A percentile compares a stretch with the other conserved stretches of the same genome.
phyloP scores from a whole-genome alignment of 2,888 invertebrate genomes.

The Eilema caniola region DNA sequence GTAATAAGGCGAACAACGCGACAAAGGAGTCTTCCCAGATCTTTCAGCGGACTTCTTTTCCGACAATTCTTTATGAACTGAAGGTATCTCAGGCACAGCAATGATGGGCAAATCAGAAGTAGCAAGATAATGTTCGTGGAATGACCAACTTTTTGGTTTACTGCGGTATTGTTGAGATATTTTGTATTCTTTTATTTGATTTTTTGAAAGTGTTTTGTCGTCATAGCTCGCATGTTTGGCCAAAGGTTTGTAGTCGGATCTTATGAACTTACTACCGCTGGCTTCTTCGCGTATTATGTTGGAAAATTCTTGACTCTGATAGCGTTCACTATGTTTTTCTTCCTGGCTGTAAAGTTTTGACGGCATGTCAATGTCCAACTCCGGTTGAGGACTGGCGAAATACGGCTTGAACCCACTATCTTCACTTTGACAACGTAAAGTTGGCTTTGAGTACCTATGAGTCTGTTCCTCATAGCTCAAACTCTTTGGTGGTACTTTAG shows the following conservation, averaged over 20 bases:
- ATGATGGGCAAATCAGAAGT: constrained; percentile 85
- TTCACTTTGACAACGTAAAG: constrained; percentile 88
- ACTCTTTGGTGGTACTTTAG: constrained; percentile 81
- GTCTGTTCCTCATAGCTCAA: constrained; percentile 82
- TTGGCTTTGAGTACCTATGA: constrained; percentile 80
- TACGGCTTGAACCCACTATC: constrained; percentile 83
- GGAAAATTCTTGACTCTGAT: constrained; percentile 89
- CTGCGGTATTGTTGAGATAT: constrained; percentile 85
- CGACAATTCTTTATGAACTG: constrained; percentile 78
- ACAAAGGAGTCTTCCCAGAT: constrained; percentile 86
- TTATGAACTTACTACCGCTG: constrained; percentile 72
- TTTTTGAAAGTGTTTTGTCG: constrained; percentile 88
- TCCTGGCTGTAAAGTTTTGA: constrained; percentile 87
- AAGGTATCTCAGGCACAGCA: constrained; percentile 85
- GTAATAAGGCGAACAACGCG: constrained; percentile 91
- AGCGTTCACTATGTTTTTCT: constrained; percentile 88
- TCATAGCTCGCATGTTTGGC: constrained; percentile 90
- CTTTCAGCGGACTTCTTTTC: constrained; percentile 77
- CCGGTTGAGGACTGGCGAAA: constrained; percentile 79
- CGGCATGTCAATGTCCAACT: constrained; percentile 86
- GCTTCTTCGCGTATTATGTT: constrained; percentile 77
- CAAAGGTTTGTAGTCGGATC: constrained; percentile 87
- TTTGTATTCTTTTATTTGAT: constrained; percentile 89
- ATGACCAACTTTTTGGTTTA: constrained; percentile 88
- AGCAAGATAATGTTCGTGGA: constrained; percentile 88